phyloP scores from a whole-genome alignment of 2,797 vertebrate species.

The Synanceia verrucosa region DNA sequence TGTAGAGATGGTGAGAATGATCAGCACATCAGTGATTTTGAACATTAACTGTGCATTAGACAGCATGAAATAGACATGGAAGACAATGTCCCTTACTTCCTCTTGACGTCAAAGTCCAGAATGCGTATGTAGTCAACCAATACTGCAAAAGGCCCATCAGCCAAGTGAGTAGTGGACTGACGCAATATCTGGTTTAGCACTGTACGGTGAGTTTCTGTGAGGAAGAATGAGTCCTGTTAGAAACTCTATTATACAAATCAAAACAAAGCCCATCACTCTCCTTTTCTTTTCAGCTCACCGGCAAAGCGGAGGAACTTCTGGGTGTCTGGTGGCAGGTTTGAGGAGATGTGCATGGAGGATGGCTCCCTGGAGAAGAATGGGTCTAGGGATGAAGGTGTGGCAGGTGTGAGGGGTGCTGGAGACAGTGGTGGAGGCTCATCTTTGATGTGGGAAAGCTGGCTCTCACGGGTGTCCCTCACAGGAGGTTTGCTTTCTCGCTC shows the following conservation, averaged over 20 bases:
- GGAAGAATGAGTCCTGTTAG: background rate
- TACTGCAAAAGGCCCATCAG: conserved; percentile 95
- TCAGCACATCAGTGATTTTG: background rate
- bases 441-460: conserved; percentile 88
- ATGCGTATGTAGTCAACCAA: conserved; percentile 97
- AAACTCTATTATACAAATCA: background rate
- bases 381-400: conserved; percentile 93
- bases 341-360: conserved; percentile 97
- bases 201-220: conserved; percentile 92
- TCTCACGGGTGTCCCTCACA: conserved; percentile 92
- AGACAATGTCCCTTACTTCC: conserved; percentile 85
- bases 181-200: conserved; percentile 97
- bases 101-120: conserved; percentile 95
- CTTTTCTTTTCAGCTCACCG: conserved; percentile 74
- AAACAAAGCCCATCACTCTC: background rate
- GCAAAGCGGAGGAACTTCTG: conserved; percentile 97
- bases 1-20: conserved; percentile 48
- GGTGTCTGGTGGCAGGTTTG: conserved; percentile 94
- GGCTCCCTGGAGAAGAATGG: conserved; percentile 96
- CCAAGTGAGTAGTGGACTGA: conserved; percentile 94
- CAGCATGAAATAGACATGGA: background rate
- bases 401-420: conserved; percentile 92
- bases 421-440: conserved; percentile 86
- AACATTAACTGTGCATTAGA: background rate
- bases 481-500: conserved; percentile 96